phyloP scores from a whole-genome alignment of 1,140 invertebrate genomes.

The Tribolium castaneum region DNA sequence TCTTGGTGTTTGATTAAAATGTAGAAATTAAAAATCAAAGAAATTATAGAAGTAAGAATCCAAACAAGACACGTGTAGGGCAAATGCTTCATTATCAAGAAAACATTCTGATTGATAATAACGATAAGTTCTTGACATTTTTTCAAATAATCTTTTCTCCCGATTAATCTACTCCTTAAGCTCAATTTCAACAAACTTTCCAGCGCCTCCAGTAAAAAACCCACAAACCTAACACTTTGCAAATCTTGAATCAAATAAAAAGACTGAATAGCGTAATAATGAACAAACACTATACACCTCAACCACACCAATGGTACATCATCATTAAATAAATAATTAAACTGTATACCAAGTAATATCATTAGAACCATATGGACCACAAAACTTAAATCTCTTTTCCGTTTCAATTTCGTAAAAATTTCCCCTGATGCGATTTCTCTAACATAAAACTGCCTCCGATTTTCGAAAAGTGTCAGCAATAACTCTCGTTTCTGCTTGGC shows the following conservation, averaged over 20 bases:
- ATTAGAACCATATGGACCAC: background rate
- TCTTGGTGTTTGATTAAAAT: background rate
- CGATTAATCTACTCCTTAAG: background rate
- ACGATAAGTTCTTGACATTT: background rate
- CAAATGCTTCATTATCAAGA: background rate
- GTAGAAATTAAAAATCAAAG: constrained; percentile 2
- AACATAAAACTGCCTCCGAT: background rate
- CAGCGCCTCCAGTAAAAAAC: background rate
- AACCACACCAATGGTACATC: background rate
- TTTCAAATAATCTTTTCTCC: background rate
- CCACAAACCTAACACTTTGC: background rate
- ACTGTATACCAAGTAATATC: background rate
- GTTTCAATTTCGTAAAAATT: background rate
- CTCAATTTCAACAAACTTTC: background rate
- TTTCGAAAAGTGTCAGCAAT: background rate
- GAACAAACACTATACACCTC: background rate
- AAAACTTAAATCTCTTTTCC: background rate
- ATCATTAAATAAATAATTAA: background rate
- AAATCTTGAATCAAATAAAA: background rate
- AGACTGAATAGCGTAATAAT: background rate
- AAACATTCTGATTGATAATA: background rate
- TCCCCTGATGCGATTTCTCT: background rate
- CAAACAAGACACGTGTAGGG: background rate
- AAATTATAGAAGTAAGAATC: background rate
- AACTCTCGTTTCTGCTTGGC: background rate